A percentile compares a stretch with the other conserved stretches of the same genome.
Evolutionary conservation across 2,888 invertebrate genomes (phyloP).

Genomic region (Portevinia maculata): DNA sequence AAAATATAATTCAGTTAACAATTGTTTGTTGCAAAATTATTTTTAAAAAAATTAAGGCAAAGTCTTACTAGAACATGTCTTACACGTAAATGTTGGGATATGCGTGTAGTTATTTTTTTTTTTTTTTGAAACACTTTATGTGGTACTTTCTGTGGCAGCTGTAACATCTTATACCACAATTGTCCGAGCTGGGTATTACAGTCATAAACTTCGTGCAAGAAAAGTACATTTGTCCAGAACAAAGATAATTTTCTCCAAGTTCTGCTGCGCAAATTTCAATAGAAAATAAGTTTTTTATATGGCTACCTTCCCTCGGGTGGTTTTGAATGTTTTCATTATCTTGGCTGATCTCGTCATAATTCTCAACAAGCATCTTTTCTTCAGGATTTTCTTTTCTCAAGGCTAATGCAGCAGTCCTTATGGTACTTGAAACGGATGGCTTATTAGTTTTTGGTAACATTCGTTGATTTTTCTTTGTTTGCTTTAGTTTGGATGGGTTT

Average conservation of each 20-base stretch:
- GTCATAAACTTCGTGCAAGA: conserved; percentile 13
- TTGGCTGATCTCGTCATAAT: conserved; percentile 9
- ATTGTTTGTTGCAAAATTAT: no score
- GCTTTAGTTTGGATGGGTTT: conserved; percentile 7
- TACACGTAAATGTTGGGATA: no score
- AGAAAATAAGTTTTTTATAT: conserved; percentile 10
- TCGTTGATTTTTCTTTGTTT: conserved; percentile 6
- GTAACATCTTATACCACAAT: no score
- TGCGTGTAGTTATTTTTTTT: no score
- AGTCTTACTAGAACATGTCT: no score
- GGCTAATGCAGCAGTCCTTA: conserved; percentile 7
- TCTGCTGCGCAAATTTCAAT: conserved; percentile 9
- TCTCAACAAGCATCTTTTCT: conserved; percentile 10
- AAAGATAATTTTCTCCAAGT: conserved; percentile 12
- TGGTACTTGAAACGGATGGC: conserved; percentile 11
- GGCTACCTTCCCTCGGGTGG: conserved; percentile 15
- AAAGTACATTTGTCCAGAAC: conserved; percentile 13
- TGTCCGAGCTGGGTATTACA: conserved; percentile 13
- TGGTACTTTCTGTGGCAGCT: no score
- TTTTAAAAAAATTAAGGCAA: no score
- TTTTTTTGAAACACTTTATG: no score
- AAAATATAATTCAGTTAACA: no score
- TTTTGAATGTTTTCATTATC: conserved; percentile 16
- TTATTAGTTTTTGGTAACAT: conserved; percentile 9
- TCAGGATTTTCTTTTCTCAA: conserved; percentile 18